Base-by-base conservation (phyloP, 2,797 vertebrate genomes). In the Sphenopsis melanotis region DNA sequence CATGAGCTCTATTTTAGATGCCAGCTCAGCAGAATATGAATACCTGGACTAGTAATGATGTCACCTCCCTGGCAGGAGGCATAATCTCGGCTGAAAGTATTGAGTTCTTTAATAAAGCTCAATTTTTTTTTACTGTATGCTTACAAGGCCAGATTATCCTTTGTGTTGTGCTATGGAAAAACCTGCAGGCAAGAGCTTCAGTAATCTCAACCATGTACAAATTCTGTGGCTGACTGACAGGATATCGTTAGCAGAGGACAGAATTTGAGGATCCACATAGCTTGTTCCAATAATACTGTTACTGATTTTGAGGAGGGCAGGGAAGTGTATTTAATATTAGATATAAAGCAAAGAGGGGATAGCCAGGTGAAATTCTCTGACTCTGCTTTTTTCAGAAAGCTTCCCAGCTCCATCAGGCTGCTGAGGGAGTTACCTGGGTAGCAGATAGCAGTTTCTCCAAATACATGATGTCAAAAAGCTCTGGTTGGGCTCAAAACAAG, bases 21-120 rank as follows among this genome's bases (percentile, higher is more conserved):
- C 87, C 72, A 90, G 22, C 86, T 95, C 91, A 90, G 95, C 79
- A 91, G 88, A 94, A 96, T 77, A 49, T 2, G 29, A 89, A 89
- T 91, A 91, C 90, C 81, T 94, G 59, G 29, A 19, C 50, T 86
- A 50, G 37, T 57, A 81, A 87, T 94, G 85, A 96, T 74, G 83
- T 94, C 93, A 95, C 34, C 42, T 63, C 46, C 66, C 52, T 92
- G 79, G 80, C 91, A 95, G 89, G 89, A 94, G 79, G 81, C n/a
- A 41, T 65, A 65, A 65, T 89, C 77, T 92, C 50, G 49, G 69
- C 39, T 79, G 60, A 93, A 91, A 83, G 65, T 79, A 91, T 84
- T 75, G 68, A 83, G 79, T 96, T 95, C 87, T 86, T 90, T 80
- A 94, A 88, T 89, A 92, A 91, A 94, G 29, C 64, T 87, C 2